A percentile compares a stretch with the other conserved stretches of the same genome.
phyloP scores from a whole-genome alignment of 2,888 invertebrate genomes.

The Polyploca ridens region DNA sequence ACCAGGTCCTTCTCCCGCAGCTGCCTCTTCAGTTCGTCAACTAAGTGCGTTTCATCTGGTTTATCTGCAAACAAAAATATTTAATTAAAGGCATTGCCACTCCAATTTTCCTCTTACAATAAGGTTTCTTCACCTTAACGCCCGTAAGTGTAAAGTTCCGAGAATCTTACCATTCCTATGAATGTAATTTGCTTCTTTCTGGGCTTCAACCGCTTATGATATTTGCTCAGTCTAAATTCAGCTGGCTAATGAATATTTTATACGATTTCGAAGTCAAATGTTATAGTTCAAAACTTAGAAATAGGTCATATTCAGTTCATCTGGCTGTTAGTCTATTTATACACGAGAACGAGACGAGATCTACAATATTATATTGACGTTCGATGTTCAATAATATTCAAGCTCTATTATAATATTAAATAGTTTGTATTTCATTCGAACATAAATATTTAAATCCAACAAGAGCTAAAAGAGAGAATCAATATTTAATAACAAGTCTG shows the following conservation, averaged over 20 bases:
- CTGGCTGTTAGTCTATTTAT: constrained; percentile 7
- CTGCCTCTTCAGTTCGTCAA: constrained; percentile 95
- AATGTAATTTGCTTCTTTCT: no score
- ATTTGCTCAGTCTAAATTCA: neutral
- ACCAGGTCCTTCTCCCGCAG: constrained; percentile 98
- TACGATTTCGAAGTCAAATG: neutral
- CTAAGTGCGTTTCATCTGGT: constrained; percentile 78
- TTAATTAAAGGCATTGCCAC: neutral
- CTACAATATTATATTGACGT: neutral
- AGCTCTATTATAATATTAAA: neutral
- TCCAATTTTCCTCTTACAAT: no score
- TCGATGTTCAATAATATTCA: neutral
- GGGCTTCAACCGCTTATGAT: neutral
- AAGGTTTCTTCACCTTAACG: no score
- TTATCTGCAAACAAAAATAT: constrained; percentile 68
- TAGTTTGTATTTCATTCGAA: no score
- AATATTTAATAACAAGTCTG: no score
- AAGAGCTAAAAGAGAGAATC: no score
- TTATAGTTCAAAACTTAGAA: constrained; percentile 2
- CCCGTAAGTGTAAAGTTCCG: no score
- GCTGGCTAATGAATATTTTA: neutral
- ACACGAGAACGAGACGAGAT: neutral
- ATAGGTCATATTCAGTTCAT: constrained; percentile 9
- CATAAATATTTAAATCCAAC: no score
- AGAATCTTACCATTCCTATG: no score